Base-by-base conservation (phyloP, 2,888 invertebrate genomes). In the Diaprepes abbreviatus region DNA sequence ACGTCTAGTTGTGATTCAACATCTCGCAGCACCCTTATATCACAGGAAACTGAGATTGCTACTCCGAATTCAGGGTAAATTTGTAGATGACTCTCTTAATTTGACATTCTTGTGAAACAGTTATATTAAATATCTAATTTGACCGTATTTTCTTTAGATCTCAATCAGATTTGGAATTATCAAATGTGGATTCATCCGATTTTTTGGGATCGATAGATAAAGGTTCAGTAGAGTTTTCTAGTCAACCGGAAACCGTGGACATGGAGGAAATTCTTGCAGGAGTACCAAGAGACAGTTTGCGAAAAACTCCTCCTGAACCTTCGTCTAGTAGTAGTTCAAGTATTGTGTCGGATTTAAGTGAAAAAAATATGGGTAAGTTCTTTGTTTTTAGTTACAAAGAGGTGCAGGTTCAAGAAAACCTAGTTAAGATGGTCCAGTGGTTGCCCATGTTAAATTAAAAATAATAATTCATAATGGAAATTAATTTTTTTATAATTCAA, bases 1-100 rank as follows among this genome's bases (percentile, higher is more conserved):
- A 88, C 90, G 0, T 91, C 91, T 9, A 87, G 87, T 70, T 88
- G 88, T 74, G 88, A 89, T 79, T 88, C 89, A n/a, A 88, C 87
- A 64, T 88, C 88, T 60, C 83, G 88, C 73, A 88, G 88, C 75
- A 88, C 87, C 58, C 86, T 86, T 45, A 84, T 87, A 58, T 83
- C 85, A 40, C 77, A 83, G 70, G 87, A 87, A 48, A 83, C 83
- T 45, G 88, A 88, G 60, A 83, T 85, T 9, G 84, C 85, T 3
- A 87, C 87, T 0, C 86, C 87, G 0, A 86, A 86, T 6, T 86
- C 87, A 0, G 86, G 71, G 75, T 86, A 87, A 63, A 10, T 17
- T 35, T 21, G 24, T 2, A 40, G 4, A 5, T 38, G n/a, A n/a
- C n/a, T n/a, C n/a, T n/a, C n/a, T n/a, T n/a, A n/a, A n/a, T n/a